Evolutionary conservation across 2,113 vertebrate species (phyloP), one percentile per base, ranked within the genome.

Genomic region (Mungos mungo): DNA sequence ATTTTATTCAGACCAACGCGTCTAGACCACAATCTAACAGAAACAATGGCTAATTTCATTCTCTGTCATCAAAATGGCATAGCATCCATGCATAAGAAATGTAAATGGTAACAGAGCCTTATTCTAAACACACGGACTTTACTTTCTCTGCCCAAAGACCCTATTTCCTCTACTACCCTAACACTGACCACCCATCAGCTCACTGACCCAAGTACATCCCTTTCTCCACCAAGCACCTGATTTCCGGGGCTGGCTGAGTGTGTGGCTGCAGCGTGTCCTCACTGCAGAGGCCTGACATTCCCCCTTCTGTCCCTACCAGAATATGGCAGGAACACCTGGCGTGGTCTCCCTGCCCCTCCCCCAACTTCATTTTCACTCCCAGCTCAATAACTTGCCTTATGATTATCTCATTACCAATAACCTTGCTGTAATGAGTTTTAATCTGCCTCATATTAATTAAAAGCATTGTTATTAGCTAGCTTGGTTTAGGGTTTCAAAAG

Each of bases 381-480:
- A 98, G 98, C 97, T 97, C 10, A 68, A 68, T 98, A 98, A 97
- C 98, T 98, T 98, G 97, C 97, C 98, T 98, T 98, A 98, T 98
- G 98, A 98, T 98, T 98, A 98, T 98, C 98, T 98, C 98, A 98
- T 98, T 99, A 98, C 98, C 97, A 98, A 98, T 95, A 98, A 98
- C 98, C 98, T 98, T 98, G 98, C 98, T 98, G 95, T 98, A 98
- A 99, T 98, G 98, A 98, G 98, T 98, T 98, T 99, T 99, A 98
- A 99, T 98, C 97, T 98, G 98, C 97, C 97, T 98, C 54, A 0
- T 98, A 98, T 98, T 99, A 99, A 99, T 98, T 98, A 98, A 98
- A 98, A 99, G 97, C 98, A 98, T 98, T 98, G 98, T 99, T 98
- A 98, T 98, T 98, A 98, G 98, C 98, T 96, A 98, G 95, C 91